These are phyloP conservation scores for Nycticorax nycticorax DNA, from an alignment of 2,113 vertebrate species.

Conservation along the genomic window DNA sequence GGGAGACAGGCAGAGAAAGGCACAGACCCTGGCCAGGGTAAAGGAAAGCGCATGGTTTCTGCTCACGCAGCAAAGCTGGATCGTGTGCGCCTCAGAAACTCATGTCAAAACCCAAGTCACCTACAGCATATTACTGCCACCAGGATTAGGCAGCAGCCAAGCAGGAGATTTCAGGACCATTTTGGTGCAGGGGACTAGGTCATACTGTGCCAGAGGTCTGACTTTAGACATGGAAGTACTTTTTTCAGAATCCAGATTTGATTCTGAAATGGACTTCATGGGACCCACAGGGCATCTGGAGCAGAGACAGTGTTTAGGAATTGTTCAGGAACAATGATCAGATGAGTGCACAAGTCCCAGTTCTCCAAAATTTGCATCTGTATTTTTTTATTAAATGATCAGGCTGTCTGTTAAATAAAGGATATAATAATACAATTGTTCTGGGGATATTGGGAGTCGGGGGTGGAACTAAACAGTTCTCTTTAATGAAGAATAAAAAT, in stretches of 20 bases:
- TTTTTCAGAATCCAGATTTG: neutral
- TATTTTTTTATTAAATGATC: neutral
- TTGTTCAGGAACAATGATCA: neutral
- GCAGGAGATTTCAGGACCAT: neutral
- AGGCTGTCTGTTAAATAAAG: neutral
- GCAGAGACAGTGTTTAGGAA: neutral
- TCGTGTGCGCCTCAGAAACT: accelerated
- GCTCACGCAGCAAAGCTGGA: neutral
- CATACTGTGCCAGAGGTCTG: neutral
- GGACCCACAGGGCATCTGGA: accelerated
- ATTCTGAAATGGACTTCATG: neutral
- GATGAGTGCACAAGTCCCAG: neutral
- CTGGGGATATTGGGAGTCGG: neutral
- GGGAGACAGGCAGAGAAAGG: neutral
- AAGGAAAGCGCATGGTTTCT: neutral
- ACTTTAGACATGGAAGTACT: accelerated
- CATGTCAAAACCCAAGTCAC: neutral
- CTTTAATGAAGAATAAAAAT: neutral
- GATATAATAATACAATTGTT: neutral
- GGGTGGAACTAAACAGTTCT: neutral
- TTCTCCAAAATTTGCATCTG: neutral
- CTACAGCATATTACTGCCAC: neutral
- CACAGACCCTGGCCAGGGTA: accelerated
- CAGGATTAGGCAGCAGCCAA: neutral
- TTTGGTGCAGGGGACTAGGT: neutral